These are phyloP conservation scores for Megalops atlanticus DNA, from an alignment of 2,113 vertebrate species.

Conservation along the genomic window DNA sequence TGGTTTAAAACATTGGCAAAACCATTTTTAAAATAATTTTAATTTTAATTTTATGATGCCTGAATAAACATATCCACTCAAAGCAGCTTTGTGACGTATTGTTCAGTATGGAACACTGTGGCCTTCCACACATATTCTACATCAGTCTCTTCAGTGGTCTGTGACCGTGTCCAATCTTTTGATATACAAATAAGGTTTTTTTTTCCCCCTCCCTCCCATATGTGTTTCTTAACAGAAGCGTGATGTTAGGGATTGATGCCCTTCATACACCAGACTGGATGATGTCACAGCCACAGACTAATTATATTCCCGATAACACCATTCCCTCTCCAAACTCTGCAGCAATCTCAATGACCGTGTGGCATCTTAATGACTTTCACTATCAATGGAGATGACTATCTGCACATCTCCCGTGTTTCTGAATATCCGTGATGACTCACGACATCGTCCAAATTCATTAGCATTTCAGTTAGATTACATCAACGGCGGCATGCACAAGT, in stretches of 20 bases:
- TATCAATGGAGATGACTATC: not conserved
- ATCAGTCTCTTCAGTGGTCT: not conserved
- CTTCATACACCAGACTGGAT: not conserved
- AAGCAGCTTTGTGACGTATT: not conserved
- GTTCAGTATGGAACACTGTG: not conserved
- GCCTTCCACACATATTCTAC: not conserved
- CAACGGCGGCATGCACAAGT: not conserved
- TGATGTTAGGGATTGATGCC: not conserved
- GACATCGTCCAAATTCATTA: not conserved
- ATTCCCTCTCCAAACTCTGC: not conserved
- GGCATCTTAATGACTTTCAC: not conserved
- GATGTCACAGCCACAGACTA: not conserved
- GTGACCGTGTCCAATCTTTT: not conserved
- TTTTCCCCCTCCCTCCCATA: not conserved
- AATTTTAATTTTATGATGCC: too few species aligned
- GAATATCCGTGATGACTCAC: not conserved
- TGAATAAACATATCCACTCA: not conserved
- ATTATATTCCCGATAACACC: not conserved
- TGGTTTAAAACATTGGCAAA: constrained; percentile 1
- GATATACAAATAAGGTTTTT: not conserved
- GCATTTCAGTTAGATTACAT: not conserved
- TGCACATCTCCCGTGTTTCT: not conserved
- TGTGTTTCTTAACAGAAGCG: not conserved
- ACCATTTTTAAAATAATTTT: too few species aligned
- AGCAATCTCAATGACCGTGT: not conserved